Evolutionary conservation across 2,888 invertebrate genomes (phyloP).

Genomic region (Rhagonycha fulva): DNA sequence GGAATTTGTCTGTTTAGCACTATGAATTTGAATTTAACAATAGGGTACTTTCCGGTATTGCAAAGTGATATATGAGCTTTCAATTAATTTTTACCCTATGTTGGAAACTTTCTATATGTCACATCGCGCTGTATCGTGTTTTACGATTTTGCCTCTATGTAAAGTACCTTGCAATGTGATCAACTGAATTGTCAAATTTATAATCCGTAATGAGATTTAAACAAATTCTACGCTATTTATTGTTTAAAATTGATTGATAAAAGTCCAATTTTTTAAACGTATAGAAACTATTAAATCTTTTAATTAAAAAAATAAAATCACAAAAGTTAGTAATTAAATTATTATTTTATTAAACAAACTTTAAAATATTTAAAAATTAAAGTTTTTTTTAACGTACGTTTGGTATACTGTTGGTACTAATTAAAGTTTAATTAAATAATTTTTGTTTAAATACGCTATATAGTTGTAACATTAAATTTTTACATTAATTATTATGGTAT

Average conservation of each 20-base stretch:
- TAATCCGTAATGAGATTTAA: not conserved
- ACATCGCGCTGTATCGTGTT: not conserved
- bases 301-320: not conserved
- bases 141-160: not conserved
- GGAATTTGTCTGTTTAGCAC: not conserved
- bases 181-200: not conserved
- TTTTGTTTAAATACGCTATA: not conserved
- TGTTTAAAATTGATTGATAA: not conserved
- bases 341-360: not conserved
- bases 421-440: not conserved
- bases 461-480: not conserved
- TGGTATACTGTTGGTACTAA: not conserved
- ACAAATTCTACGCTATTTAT: not conserved
- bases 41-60: not conserved
- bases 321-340: not conserved
- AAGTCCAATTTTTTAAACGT: not conserved
- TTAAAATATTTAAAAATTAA: not conserved
- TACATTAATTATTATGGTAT: not conserved
- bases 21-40: not conserved
- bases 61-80: not conserved
- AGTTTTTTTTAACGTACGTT: too few relatives aligned
- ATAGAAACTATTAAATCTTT: not conserved
- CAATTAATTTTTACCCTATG: not conserved
- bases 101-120: not conserved
- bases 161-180: not conserved